phyloP scores from a whole-genome alignment of 2,113 vertebrate genomes.

The Heliornis fulica region DNA sequence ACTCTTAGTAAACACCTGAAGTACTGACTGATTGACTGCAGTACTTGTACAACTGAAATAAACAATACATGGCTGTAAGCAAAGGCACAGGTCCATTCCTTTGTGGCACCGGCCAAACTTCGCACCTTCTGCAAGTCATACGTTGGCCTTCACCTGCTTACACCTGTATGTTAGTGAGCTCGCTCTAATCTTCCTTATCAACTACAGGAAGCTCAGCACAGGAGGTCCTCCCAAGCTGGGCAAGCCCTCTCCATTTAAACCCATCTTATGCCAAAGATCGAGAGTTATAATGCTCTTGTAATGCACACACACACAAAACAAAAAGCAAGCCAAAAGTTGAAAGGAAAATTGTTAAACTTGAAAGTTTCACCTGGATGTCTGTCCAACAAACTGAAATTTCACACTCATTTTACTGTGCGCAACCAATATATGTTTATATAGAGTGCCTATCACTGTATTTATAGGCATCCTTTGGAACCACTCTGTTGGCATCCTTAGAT shows the following conservation, averaged over 20 bases:
- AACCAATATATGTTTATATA: too few species aligned
- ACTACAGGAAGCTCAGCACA: not conserved
- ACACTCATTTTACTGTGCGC: fast-evolving
- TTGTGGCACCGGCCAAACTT: not conserved
- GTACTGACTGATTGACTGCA: not conserved
- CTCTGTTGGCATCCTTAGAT: not conserved
- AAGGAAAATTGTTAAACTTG: not conserved
- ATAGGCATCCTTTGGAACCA: too few species aligned
- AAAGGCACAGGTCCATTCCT: not conserved
- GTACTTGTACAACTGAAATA: not conserved
- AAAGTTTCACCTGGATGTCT: too few species aligned
- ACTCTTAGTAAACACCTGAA: not conserved
- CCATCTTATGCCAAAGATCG: not conserved
- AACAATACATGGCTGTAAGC: not conserved
- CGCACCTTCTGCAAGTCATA: not conserved
- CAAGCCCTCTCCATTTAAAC: not conserved
- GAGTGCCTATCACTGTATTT: too few species aligned
- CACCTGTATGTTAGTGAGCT: not conserved
- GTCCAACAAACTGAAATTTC: not conserved
- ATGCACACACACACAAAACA: too few species aligned
- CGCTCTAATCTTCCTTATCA: not conserved
- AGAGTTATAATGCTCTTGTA: too few species aligned
- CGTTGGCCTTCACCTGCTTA: not conserved
- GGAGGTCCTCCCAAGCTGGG: not conserved
- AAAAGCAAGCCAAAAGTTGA: too few species aligned